These are phyloP conservation scores for Drosophila nigromelanica DNA, from an alignment of 1,140 invertebrate genomes.

Conservation along the genomic window DNA sequence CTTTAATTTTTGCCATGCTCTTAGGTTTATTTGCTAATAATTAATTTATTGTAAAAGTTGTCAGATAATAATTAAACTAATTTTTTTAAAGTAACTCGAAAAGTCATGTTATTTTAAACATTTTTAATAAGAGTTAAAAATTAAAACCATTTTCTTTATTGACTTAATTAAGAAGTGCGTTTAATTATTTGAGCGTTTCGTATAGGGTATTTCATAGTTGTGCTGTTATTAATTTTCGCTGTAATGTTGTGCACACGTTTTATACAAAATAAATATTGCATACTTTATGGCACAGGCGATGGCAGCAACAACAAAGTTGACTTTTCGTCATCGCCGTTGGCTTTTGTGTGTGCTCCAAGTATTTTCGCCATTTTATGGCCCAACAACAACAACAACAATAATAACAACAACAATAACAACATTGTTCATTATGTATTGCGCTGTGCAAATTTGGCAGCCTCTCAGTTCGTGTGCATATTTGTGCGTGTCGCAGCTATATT, in stretches of 20 bases:
- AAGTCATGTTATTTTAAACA: too few species aligned
- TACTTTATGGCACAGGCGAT: slow-evolving; percentile 67
- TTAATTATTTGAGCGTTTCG: neutral
- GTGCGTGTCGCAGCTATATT: slow-evolving; percentile 42
- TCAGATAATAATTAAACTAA: too few species aligned
- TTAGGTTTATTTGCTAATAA: too few species aligned
- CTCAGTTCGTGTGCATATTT: slow-evolving; percentile 9
- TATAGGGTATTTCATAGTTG: slow-evolving; percentile 16
- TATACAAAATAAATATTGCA: slow-evolving; percentile 82
- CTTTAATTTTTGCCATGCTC: too few species aligned
- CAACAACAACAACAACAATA: slow-evolving; percentile 43
- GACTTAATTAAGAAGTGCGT: too few species aligned
- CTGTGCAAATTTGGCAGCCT: slow-evolving; percentile 58
- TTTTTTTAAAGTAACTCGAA: too few species aligned
- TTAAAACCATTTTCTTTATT: too few species aligned
- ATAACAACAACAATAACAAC: slow-evolving; percentile 48
- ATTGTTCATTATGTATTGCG: slow-evolving; percentile 73
- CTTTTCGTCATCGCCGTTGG: slow-evolving; percentile 69
- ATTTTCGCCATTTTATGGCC: slow-evolving; percentile 77
- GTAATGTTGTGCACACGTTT: slow-evolving; percentile 73
- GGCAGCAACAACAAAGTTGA: slow-evolving; percentile 51
- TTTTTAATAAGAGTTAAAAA: too few species aligned
- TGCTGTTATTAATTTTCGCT: slow-evolving; percentile 19
- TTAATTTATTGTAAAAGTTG: too few species aligned
- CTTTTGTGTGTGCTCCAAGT: slow-evolving; percentile 65